These are phyloP conservation scores for Arion vulgaris DNA, from an alignment of 1,140 invertebrate genomes.

Conservation along the genomic window DNA sequence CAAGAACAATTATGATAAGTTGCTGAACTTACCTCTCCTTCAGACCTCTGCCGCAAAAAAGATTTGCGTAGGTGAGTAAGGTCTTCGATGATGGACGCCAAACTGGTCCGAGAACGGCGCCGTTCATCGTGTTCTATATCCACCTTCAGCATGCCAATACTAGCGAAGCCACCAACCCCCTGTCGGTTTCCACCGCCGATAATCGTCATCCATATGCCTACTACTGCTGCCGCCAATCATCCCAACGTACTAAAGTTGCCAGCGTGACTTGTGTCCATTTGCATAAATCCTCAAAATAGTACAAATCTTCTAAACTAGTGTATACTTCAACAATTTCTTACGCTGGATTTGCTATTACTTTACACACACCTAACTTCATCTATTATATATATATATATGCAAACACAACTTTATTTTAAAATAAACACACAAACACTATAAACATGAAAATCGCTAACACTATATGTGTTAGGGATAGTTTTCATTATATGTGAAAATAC, in stretches of 20 bases:
- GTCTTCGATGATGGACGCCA: constrained; percentile 43
- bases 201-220: constrained; percentile 33
- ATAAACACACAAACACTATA: too few relatives aligned
- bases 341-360: too few relatives aligned
- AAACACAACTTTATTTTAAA: too few relatives aligned
- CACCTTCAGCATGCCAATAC: constrained; percentile 36
- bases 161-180: constrained; percentile 23
- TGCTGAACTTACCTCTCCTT: constrained; percentile 33
- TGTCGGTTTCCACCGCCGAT: constrained; percentile 7
- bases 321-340: too few relatives aligned
- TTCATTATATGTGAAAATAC: too few relatives aligned
- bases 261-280: not conserved
- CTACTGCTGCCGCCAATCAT: not conserved
- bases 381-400: too few relatives aligned
- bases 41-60: constrained; percentile 31
- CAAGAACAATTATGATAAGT: not conserved
- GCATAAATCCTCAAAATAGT: not conserved
- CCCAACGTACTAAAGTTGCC: not conserved
- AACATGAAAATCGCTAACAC: too few relatives aligned
- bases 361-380: too few relatives aligned
- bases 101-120: constrained; percentile 30
- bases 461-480: too few relatives aligned
- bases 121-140: constrained; percentile 11
- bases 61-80: constrained; percentile 35
- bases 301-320: not conserved